Conservation (phyloP, 2,113 vertebrate species). For the Heliornis fulica region DNA sequence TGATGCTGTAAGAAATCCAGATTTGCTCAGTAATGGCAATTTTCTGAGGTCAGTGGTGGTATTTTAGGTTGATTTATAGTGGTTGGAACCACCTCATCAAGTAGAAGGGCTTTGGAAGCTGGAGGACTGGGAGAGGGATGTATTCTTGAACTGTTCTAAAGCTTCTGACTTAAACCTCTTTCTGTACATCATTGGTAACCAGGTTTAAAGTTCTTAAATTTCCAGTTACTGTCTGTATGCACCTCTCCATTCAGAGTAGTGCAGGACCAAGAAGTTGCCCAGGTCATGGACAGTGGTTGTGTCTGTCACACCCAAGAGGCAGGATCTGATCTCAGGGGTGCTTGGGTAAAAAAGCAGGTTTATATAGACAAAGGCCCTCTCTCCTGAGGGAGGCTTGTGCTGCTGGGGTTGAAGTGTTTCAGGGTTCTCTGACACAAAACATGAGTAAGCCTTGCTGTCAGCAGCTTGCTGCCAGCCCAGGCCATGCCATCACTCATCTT, state of each 20-base stretch:
- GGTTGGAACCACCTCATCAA: not conserved
- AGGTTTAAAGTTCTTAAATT: not conserved
- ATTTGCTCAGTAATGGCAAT: not conserved
- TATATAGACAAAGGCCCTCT: not conserved
- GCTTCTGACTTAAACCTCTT: not conserved
- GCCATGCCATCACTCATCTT: not conserved
- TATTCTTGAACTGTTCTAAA: not conserved
- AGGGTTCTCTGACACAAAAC: not conserved
- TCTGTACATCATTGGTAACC: not conserved
- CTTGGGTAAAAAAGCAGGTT: not conserved
- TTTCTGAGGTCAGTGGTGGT: not conserved
- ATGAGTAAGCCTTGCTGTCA: not conserved
- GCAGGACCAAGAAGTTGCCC: not conserved
- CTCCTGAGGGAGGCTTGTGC: not conserved
- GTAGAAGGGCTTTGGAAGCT: not conserved
- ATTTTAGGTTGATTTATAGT: not conserved
- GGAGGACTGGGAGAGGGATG: not conserved
- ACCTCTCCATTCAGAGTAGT: not conserved
- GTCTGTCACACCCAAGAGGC: not conserved
- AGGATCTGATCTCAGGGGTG: not conserved
- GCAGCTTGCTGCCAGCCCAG: not conserved
- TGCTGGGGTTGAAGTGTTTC: not conserved
- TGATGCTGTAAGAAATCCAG: not conserved
- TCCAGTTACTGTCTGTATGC: not conserved
- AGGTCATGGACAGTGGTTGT: accelerated